Percentiles rank a stretch among this genome's conserved stretches.
phyloP scores from a whole-genome alignment of 2,797 vertebrate genomes.

The Echiichthys vipera region DNA sequence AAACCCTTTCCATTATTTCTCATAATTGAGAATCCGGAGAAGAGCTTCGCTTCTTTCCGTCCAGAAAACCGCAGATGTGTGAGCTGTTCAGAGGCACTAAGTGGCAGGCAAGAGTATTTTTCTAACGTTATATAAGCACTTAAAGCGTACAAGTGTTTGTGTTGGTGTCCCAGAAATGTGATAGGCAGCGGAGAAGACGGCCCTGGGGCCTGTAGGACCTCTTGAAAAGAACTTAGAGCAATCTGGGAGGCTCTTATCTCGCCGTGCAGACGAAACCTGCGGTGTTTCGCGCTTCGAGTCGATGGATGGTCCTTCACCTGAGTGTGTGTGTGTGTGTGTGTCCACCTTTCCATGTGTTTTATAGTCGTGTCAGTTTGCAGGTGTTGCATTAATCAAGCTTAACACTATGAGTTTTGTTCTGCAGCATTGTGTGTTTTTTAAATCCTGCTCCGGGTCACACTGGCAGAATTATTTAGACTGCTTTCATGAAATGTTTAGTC shows the following conservation, averaged over 20 bases:
- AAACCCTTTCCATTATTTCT: neutral
- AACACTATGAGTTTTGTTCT: no score
- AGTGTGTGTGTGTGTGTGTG: no score
- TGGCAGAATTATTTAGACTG: neutral
- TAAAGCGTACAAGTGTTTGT: constrained; percentile 2
- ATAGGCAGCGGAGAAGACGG: constrained; percentile 22
- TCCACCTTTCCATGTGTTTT: neutral
- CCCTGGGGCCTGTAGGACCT: constrained; percentile 12
- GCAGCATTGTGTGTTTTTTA: neutral
- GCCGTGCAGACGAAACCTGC: constrained; percentile 25
- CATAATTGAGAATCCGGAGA: neutral
- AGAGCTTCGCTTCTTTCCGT: neutral
- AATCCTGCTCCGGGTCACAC: neutral
- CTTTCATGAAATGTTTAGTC: neutral
- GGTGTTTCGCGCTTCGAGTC: neutral
- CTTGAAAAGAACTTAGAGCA: constrained; percentile 20
- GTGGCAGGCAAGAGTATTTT: neutral
- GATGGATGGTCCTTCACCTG: neutral
- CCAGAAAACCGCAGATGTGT: constrained; percentile 16
- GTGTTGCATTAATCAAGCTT: no score
- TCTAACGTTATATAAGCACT: neutral
- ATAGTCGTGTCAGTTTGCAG: neutral
- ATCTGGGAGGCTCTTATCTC: constrained; percentile 35
- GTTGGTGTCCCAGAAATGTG: constrained; percentile 37
- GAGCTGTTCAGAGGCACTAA: neutral